A percentile compares a stretch with the other conserved stretches of the same genome.
These are phyloP conservation scores for Cylindroiulus punctatus DNA, from an alignment of 2,888 invertebrate species.

Conservation along the genomic window DNA sequence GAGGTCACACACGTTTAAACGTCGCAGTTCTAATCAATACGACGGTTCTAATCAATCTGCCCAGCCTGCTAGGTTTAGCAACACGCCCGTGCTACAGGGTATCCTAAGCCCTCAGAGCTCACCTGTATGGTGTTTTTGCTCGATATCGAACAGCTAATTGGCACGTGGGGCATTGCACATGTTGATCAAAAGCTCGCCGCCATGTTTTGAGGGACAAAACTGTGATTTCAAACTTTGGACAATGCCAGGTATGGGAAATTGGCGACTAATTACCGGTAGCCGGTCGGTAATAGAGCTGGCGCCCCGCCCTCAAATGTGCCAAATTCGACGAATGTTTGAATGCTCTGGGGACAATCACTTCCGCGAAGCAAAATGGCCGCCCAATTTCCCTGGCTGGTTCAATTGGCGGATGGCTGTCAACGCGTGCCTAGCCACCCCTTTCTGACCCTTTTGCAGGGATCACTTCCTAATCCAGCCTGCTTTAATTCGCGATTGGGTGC, in stretches of 20 bases:
- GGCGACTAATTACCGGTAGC: constrained; percentile 4
- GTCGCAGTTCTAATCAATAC: too few relatives aligned
- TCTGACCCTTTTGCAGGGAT: background rate
- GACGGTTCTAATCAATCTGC: too few relatives aligned
- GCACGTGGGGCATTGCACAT: background rate
- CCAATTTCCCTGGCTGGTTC: background rate
- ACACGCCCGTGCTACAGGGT: too few relatives aligned
- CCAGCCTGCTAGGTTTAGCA: too few relatives aligned
- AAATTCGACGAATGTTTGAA: background rate
- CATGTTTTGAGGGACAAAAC: too few relatives aligned
- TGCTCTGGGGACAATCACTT: background rate
- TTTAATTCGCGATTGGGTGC: background rate
- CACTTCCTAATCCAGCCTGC: background rate
- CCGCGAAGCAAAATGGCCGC: background rate
- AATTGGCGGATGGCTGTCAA: background rate
- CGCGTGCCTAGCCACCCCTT: background rate
- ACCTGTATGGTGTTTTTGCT: too few relatives aligned
- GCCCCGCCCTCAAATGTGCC: background rate
- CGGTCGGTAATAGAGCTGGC: background rate
- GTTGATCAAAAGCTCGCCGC: background rate
- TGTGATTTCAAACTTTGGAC: too few relatives aligned
- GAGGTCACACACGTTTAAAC: too few relatives aligned
- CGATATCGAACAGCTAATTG: background rate
- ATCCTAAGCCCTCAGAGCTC: too few relatives aligned
- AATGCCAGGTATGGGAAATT: background rate